phyloP scores from a whole-genome alignment of 2,888 invertebrate species.

The Apotomis turbidana region DNA sequence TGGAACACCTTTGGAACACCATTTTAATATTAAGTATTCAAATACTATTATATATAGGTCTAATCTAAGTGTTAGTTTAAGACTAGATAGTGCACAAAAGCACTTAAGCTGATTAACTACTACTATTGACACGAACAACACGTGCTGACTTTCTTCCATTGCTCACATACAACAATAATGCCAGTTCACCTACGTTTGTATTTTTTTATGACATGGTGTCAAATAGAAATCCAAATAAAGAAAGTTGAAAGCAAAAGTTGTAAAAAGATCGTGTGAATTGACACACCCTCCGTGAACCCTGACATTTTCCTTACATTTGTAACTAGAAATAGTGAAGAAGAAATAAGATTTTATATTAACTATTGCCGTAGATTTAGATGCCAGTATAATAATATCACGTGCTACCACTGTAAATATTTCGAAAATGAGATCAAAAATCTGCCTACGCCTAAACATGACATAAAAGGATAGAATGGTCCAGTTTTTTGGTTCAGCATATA shows the following conservation, averaged over 20 bases:
- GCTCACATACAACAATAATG: background rate
- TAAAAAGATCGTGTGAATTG: constrained; percentile 23
- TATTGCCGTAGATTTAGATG: too few relatives aligned
- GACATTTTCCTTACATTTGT: too few relatives aligned
- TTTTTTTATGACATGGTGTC: background rate
- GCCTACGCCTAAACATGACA: background rate
- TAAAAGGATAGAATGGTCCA: constrained; percentile 2
- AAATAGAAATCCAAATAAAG: constrained; percentile 26
- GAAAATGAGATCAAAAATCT: background rate
- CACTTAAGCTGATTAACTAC: background rate
- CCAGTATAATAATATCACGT: too few relatives aligned
- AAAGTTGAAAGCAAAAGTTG: constrained; percentile 33
- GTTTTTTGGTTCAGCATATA: background rate
- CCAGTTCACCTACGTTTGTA: constrained; percentile 6
- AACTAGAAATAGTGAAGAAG: too few relatives aligned
- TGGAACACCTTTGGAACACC: too few relatives aligned
- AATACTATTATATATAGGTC: too few relatives aligned
- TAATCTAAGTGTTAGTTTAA: background rate
- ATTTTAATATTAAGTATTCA: too few relatives aligned
- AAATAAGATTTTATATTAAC: too few relatives aligned
- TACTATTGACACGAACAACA: background rate
- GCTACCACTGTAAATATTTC: too few relatives aligned
- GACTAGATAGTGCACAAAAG: background rate
- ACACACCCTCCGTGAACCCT: background rate
- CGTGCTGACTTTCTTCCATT: background rate